These are phyloP conservation scores for Papilio dardanus DNA, from an alignment of 1,140 invertebrate species.

Conservation along the genomic window DNA sequence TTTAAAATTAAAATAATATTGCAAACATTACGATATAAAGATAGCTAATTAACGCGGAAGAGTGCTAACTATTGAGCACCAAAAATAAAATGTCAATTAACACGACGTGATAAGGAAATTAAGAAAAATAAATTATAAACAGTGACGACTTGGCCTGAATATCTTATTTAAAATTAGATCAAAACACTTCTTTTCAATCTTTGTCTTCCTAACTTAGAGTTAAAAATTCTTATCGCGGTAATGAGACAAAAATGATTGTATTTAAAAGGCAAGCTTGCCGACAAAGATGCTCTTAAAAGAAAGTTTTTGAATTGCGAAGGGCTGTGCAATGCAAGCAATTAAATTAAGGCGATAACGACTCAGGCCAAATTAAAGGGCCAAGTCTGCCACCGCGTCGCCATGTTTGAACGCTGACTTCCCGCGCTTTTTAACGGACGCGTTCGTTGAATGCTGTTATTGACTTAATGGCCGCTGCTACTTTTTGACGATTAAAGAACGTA, in stretches of 20 bases:
- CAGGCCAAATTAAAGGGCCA: constrained; percentile 36
- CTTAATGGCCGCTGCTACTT: constrained; percentile 27
- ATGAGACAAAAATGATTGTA: constrained; percentile 26
- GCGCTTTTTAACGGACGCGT: constrained; percentile 42
- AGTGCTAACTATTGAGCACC: too few species aligned
- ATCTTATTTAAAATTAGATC: too few species aligned
- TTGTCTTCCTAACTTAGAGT: neutral
- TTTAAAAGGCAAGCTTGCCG: constrained; percentile 9
- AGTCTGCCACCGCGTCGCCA: constrained; percentile 37
- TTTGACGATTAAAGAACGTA: constrained; percentile 21
- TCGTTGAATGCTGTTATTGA: constrained; percentile 31
- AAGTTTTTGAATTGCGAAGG: constrained; percentile 29
- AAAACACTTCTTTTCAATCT: too few species aligned
- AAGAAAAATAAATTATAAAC: too few species aligned
- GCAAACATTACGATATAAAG: too few species aligned
- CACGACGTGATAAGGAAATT: too few species aligned
- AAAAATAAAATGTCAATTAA: too few species aligned
- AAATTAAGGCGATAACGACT: constrained; percentile 48
- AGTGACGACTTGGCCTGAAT: too few species aligned
- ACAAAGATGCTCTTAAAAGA: constrained; percentile 26
- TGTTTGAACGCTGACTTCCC: constrained; percentile 42
- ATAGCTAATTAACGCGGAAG: too few species aligned
- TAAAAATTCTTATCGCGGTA: neutral
- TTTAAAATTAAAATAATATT: too few species aligned
- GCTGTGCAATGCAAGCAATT: constrained; percentile 38